Conservation (phyloP, 1,140 invertebrate species). For the Lasioglossum albipes region DNA sequence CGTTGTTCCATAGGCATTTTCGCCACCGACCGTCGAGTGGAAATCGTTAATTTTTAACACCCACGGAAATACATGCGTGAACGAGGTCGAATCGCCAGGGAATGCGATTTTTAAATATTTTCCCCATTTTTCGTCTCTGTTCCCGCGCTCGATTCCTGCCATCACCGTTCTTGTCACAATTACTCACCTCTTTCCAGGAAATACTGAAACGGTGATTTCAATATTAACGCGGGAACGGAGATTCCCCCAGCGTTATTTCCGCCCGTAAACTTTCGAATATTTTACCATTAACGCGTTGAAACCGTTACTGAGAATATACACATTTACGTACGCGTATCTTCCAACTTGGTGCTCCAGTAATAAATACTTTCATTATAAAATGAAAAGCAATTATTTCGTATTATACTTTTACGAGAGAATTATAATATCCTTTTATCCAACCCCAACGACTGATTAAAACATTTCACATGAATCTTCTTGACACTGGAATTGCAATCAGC, state of each 20-base stretch:
- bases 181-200: not conserved
- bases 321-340: too few relatives aligned
- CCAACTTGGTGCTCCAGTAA: too few relatives aligned
- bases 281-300: not conserved
- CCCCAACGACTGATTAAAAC: too few relatives aligned
- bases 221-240: conserved; percentile 22
- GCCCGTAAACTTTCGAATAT: not conserved
- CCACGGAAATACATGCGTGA: conserved; percentile 29
- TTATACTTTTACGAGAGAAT: too few relatives aligned
- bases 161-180: not conserved
- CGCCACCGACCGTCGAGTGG: conserved; percentile 36
- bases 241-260: not conserved
- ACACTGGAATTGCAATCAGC: too few relatives aligned
- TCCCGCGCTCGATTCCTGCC: not conserved
- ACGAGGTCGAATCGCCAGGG: not conserved
- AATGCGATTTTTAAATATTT: conserved; percentile 34
- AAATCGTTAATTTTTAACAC: conserved; percentile 65
- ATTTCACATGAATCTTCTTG: too few relatives aligned
- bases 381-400: too few relatives aligned
- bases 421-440: too few relatives aligned
- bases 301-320: not conserved
- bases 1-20: conserved; percentile 21
- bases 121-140: not conserved
- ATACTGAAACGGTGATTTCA: not conserved
- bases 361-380: too few relatives aligned